Evolutionary conservation across 2,113 vertebrate genomes (phyloP).

Genomic region (Nestor notabilis): DNA sequence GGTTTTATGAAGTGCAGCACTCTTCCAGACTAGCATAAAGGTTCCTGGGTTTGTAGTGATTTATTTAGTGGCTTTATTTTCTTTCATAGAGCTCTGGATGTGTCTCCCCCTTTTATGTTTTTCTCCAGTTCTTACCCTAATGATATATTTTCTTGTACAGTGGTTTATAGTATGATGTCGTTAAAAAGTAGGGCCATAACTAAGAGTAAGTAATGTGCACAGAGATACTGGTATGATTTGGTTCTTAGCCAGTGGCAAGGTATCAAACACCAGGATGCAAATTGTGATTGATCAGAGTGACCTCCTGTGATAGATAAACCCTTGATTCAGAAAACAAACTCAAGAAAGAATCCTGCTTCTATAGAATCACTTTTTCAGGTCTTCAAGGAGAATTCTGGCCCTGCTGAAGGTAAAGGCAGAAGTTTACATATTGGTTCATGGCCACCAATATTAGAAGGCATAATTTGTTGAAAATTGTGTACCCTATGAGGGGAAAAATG

Average conservation of each 20-base stretch:
- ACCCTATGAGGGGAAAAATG: too few relatives aligned
- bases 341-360: not conserved
- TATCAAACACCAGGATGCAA: not conserved
- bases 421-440: rapidly evolving
- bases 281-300: not conserved
- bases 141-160: not conserved
- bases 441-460: not conserved
- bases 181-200: not conserved
- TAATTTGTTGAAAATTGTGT: not conserved
- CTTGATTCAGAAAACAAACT: not conserved
- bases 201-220: too few relatives aligned
- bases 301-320: not conserved
- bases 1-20: not conserved
- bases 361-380: not conserved
- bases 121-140: not conserved
- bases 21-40: not conserved
- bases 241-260: not conserved
- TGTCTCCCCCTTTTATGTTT: not conserved
- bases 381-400: not conserved
- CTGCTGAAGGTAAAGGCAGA: not conserved
- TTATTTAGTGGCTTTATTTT: not conserved
- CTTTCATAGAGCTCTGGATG: not conserved
- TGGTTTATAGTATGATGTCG: not conserved
- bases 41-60: not conserved
- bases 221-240: not conserved